Conservation (phyloP, 2,888 invertebrate species). For the Acleris laterana region DNA sequence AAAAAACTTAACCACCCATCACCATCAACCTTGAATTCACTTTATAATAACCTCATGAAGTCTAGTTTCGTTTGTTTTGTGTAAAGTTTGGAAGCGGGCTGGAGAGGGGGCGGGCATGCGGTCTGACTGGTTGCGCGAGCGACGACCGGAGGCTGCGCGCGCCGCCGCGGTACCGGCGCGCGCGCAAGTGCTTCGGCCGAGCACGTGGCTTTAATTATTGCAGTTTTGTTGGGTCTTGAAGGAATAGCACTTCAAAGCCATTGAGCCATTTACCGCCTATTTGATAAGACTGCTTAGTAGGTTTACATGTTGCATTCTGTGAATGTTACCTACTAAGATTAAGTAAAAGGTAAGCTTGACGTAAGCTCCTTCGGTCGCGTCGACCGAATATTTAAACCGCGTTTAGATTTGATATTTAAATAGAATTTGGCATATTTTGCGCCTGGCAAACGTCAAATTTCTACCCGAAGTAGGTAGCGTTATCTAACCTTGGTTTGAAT, state of each 20-base stretch:
- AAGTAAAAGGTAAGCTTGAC: too few relatives aligned
- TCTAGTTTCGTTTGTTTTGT: constrained; percentile 47
- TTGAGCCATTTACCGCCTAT: too few relatives aligned
- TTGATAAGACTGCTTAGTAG: too few relatives aligned
- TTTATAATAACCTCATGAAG: constrained; percentile 45
- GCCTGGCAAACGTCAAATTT: too few relatives aligned
- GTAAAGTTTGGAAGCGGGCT: constrained; percentile 67
- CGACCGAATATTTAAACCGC: too few relatives aligned
- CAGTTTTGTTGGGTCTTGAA: constrained; percentile 2
- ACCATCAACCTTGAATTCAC: constrained; percentile 40
- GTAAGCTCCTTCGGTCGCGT: too few relatives aligned
- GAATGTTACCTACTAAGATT: too few relatives aligned
- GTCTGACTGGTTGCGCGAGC: constrained; percentile 82
- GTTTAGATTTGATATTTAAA: too few relatives aligned
- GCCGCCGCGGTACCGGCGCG: constrained; percentile 47
- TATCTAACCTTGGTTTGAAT: too few relatives aligned
- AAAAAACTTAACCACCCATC: constrained; percentile 49
- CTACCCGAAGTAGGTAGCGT: too few relatives aligned
- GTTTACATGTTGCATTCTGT: too few relatives aligned
- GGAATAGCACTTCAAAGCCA: neutral
- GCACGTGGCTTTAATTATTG: constrained; percentile 54
- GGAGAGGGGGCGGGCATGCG: constrained; percentile 65
- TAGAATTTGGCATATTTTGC: too few relatives aligned
- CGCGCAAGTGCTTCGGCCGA: constrained; percentile 16
- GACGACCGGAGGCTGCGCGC: constrained; percentile 82